These are phyloP conservation scores for Adrianichthys oophorus DNA, from an alignment of 2,797 vertebrate species.

Conservation along the genomic window DNA sequence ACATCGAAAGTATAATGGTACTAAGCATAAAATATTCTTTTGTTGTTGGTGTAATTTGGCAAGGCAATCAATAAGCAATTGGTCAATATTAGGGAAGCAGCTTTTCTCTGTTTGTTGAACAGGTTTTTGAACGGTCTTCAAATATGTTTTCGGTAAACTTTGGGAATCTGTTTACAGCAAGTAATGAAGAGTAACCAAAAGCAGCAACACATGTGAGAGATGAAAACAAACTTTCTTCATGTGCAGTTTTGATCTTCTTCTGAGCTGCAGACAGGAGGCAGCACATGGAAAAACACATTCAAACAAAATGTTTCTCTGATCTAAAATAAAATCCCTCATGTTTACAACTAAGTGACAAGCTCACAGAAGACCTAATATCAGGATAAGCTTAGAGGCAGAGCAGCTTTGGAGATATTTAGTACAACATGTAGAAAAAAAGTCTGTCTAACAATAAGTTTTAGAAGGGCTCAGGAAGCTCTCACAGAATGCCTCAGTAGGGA, in stretches of 20 bases:
- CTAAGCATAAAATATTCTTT: too few species aligned
- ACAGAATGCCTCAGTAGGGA: background rate
- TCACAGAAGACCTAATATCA: conserved; percentile 32
- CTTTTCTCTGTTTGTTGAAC: too few species aligned
- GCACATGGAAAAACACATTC: conserved; percentile 18
- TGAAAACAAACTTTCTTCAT: too few species aligned
- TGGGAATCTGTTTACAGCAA: too few species aligned
- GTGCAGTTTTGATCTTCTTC: conserved; percentile 23
- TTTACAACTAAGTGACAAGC: conserved; percentile 33
- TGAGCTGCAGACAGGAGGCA: conserved; percentile 10
- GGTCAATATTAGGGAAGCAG: too few species aligned
- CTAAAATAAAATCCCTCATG: conserved; percentile 31
- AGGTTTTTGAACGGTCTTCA: too few species aligned
- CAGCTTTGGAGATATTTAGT: conserved; percentile 16
- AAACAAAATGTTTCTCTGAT: conserved; percentile 42
- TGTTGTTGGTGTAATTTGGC: too few species aligned
- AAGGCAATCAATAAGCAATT: too few species aligned
- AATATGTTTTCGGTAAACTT: too few species aligned
- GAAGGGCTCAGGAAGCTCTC: background rate
- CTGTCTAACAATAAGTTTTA: background rate
- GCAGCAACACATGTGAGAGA: too few species aligned
- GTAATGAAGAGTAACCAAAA: too few species aligned
- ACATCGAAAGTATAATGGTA: too few species aligned
- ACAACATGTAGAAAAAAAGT: background rate
- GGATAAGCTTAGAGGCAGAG: conserved; percentile 23